Evolutionary conservation across 2,888 invertebrate species (phyloP), one percentile per base, ranked within the genome.

Genomic region (Catocala sponsa): DNA sequence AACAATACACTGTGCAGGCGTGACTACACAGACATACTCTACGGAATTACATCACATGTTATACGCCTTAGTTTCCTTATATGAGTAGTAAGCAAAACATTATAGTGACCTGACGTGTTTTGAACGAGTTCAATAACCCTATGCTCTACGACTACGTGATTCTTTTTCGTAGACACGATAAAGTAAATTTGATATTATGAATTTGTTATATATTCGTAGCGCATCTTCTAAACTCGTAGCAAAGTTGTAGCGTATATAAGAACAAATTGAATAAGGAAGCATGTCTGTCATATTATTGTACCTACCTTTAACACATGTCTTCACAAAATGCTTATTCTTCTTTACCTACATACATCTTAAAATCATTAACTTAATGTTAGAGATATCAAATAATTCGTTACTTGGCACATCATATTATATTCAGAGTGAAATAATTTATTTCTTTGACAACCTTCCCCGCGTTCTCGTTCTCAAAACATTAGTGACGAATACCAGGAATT

Each of bases 51-150:
- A 48, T 48, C 33, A 48, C 11, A 5, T 25, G 10, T 5, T 44
- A 10, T 38, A 15, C 13, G 33, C 10, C 38, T 38, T 46, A 43
- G 13, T 58, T 58, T 58, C 58, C 58, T 58, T 33, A 52, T 52
- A 52, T 58, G 57, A 51, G 25, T 42, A 7, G 57, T 51, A 35
- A 50, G 25, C 50, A 6, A 25, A 46, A 46, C 38, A 25, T 44
- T 25, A 10, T 38, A 10, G 15, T 51, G 25, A 51, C 42, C 43
- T 38, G 38, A 33, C 46, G 12, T 52, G 33, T 32, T 32, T 32
- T 38, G 4, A 42, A 11, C 0, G 7, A 11, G 58, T 46, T 15
- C 52, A 58, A 12, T 47, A 46, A 58, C 13, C 46, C 25, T n/a
- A n/a, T 32, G n/a, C 5, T 25, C 33, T 48, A 33, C 33, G 48